Conservation (phyloP, 2,888 invertebrate genomes). For the Alloplasta piceator region DNA sequence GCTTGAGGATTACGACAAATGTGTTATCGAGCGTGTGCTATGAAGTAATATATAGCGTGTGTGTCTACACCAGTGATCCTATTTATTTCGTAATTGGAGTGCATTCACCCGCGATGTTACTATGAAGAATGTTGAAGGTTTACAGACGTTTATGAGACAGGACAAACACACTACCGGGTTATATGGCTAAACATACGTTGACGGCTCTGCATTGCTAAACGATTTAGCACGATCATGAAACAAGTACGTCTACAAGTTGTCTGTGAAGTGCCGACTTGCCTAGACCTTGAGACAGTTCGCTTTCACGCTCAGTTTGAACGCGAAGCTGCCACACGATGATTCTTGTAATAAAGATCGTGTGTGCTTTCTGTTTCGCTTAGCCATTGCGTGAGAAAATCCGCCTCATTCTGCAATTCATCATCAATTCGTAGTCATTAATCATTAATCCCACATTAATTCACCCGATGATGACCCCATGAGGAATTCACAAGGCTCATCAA, state of each 20-base stretch:
- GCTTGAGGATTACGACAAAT: neutral
- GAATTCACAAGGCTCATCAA: too few relatives aligned
- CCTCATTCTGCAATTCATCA: too few relatives aligned
- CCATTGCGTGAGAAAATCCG: too few relatives aligned
- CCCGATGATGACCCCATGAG: too few relatives aligned
- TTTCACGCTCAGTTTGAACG: constrained; percentile 54
- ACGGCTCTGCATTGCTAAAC: constrained; percentile 29
- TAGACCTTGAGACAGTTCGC: constrained; percentile 70
- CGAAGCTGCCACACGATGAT: neutral
- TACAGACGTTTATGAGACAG: constrained; percentile 17
- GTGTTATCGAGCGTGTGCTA: neutral
- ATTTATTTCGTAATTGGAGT: constrained; percentile 57
- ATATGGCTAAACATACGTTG: neutral
- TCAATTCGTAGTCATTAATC: too few relatives aligned
- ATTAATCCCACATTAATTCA: too few relatives aligned
- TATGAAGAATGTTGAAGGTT: constrained; percentile 34
- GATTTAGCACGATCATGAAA: constrained; percentile 24
- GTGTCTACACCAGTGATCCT: constrained; percentile 2
- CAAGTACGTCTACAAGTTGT: constrained; percentile 32
- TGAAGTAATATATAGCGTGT: neutral
- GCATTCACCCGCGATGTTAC: constrained; percentile 49
- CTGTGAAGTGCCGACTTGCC: constrained; percentile 43
- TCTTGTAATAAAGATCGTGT: neutral
- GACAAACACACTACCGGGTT: neutral
- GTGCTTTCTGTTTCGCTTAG: too few relatives aligned